Percentiles rank a stretch among this genome's conserved stretches.
These are phyloP conservation scores for Listronotus bonariensis DNA, from an alignment of 1,140 invertebrate genomes.

Conservation along the genomic window DNA sequence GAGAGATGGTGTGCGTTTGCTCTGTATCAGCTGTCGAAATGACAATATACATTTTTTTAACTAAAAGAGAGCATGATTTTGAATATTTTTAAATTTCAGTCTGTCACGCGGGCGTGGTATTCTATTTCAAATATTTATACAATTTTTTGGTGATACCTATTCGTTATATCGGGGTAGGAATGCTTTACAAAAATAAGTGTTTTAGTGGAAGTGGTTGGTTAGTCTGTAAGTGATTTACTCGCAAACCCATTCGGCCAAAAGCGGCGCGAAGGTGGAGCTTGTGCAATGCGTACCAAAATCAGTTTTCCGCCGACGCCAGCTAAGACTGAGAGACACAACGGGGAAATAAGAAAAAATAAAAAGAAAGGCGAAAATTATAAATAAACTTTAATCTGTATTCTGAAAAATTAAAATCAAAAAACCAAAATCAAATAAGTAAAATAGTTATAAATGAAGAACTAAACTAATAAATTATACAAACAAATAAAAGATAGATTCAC, in stretches of 20 bases:
- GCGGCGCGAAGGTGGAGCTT: conserved; percentile 31
- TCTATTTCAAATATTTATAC: conserved; percentile 4
- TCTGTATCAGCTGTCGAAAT: conserved; percentile 16
- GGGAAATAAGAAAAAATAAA: conserved; percentile 39
- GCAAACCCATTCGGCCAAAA: conserved; percentile 12
- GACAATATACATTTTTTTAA: conserved; percentile 1
- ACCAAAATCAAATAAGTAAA: conserved; percentile 36
- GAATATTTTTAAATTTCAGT: conserved; percentile 24
- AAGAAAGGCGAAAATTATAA: conserved; percentile 43
- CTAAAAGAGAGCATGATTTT: conserved; percentile 13
- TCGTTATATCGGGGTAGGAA: conserved; percentile 45
- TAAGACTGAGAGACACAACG: conserved; percentile 48
- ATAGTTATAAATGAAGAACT: conserved; percentile 42
- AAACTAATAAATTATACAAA: conserved; percentile 45
- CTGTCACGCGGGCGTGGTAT: conserved; percentile 24
- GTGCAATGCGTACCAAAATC: conserved; percentile 44
- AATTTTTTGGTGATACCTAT: conserved; percentile 18
- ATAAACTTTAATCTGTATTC: conserved; percentile 46
- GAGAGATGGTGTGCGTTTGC: conserved; percentile 46
- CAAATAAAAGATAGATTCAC: conserved; percentile 31
- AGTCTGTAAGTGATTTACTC: conserved; percentile 42
- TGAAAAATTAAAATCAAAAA: conserved; percentile 38
- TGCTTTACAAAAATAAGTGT: conserved; percentile 47
- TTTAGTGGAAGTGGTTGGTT: conserved; percentile 50
- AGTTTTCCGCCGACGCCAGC: conserved; percentile 41